Conservation (phyloP, 2,797 vertebrate species). For the Xenentodon cancila region DNA sequence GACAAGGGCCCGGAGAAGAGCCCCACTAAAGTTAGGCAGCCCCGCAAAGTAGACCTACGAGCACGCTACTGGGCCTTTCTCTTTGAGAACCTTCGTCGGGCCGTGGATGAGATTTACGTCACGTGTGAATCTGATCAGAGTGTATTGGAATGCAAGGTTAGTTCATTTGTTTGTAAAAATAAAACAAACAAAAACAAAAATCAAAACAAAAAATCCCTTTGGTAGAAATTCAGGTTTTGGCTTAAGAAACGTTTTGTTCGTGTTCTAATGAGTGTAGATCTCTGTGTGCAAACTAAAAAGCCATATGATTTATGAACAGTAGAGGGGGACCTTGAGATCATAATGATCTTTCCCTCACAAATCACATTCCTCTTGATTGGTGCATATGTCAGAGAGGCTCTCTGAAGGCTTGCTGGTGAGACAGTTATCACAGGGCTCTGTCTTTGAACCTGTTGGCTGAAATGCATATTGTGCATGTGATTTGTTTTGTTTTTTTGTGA, state of each 20-base stretch:
- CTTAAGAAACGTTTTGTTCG: background rate
- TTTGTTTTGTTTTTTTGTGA: slow-evolving; percentile 27
- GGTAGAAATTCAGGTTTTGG: background rate
- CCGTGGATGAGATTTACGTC: slow-evolving; percentile 97
- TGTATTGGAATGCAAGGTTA: slow-evolving; percentile 98
- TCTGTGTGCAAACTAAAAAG: slow-evolving; percentile 2
- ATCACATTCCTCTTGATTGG: slow-evolving; percentile 72
- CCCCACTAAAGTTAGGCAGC: slow-evolving; percentile 91
- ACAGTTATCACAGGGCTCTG: slow-evolving; percentile 78
- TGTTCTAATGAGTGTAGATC: background rate
- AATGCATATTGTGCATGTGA: too few species aligned
- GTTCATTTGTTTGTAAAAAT: slow-evolving; percentile 22
- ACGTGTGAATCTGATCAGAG: slow-evolving; percentile 98
- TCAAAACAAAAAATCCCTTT: rapidly evolving
- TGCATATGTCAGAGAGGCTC: slow-evolving; percentile 76
- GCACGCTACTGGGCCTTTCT: slow-evolving; percentile 99
- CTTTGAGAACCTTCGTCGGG: slow-evolving; percentile 95
- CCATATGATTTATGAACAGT: slow-evolving; percentile 61
- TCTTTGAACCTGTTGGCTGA: slow-evolving; percentile 46
- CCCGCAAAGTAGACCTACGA: slow-evolving; percentile 93
- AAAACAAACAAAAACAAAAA: too few species aligned
- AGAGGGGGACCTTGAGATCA: slow-evolving; percentile 83
- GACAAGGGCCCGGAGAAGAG: slow-evolving; percentile 96
- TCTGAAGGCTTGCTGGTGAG: slow-evolving; percentile 68
- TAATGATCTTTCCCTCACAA: slow-evolving; percentile 24